Evolutionary conservation across 2,888 invertebrate species (phyloP).

Genomic region (Sussaba pulchella): DNA sequence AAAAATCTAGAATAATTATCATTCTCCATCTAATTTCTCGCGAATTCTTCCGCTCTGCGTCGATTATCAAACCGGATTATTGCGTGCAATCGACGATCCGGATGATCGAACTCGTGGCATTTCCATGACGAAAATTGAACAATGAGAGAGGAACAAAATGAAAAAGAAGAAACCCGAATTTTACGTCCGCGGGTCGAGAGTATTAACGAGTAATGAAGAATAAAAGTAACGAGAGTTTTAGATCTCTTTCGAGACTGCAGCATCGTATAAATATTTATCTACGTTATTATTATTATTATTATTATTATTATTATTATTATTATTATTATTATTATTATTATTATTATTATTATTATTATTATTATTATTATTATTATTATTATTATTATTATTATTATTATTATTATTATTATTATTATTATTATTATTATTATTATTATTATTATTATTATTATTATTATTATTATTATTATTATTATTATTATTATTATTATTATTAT

Average conservation of each 20-base stretch:
- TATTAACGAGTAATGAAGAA: conserved; percentile 45
- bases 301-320: neutral
- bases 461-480: no score
- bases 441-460: no score
- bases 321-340: no score
- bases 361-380: no score
- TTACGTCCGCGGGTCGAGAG: conserved; percentile 44
- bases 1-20: conserved; percentile 48
- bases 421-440: no score
- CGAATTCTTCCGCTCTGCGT: neutral
- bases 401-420: neutral
- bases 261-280: conserved; percentile 61
- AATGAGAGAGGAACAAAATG: no score
- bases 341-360: no score
- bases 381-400: conserved; percentile 36
- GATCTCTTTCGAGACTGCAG: conserved; percentile 57
- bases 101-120: conserved; percentile 19
- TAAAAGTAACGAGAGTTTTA: conserved; percentile 51
- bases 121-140: conserved; percentile 56
- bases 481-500: conserved; percentile 25
- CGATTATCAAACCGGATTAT: no score
- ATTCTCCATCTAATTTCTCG: conserved; percentile 46
- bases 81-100: no score
- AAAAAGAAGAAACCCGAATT: conserved; percentile 10
- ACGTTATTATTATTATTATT: conserved; percentile 33